Base-by-base conservation (phyloP, 2,113 vertebrate genomes). In the Burhinus bistriatus region DNA sequence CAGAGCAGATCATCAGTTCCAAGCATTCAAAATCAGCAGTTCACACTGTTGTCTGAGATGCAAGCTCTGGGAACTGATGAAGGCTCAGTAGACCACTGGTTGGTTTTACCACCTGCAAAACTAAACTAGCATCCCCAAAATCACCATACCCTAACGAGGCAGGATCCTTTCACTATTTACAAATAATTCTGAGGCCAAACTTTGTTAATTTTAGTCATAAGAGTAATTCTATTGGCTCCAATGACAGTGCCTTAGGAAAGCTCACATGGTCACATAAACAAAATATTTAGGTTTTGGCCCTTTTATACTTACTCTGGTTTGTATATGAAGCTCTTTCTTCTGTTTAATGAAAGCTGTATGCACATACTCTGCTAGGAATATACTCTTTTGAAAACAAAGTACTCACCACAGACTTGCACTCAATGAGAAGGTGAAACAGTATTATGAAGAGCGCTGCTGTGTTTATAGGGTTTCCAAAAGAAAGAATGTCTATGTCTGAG, bases 341-440 rank as follows among this genome's bases (percentile, higher is more conserved):
- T 1, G 1, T 58, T 58, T 59, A 62, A 17, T 27, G n/a, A 73
- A 65, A 94, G 20, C 16, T 90, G 15, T 15, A 80, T 30, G 38
- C 30, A 79, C 8, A 58, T 12, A 21, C 12, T 34, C 22, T 27
- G 22, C n/a, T 40, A 59, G 47, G 34, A 93, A 68, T 13, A 38
- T 4, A 22, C 12, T 47, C 49, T 52, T 89, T 30, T 19, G 52
- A 47, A 75, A 65, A 54, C n/a, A 51, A 87, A 77, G 27, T 69
- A 98, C 99, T 99, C 91, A 99, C 99, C 99, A 99, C 92, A 52
- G 98, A 99, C 95, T 98, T 99, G 94, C 99, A 99, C 97, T 99
- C 99, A 30, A 99, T 98, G 59, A 99, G 97, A 84, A 99, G 99
- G 75, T 99, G 99, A 84, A 99, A 96, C 55, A 99, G 97, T 93